Percentiles rank a stretch among this genome's conserved stretches.
Evolutionary conservation across 1,140 invertebrate species (phyloP).

Genomic region (Pseudomyrmex pallidus): DNA sequence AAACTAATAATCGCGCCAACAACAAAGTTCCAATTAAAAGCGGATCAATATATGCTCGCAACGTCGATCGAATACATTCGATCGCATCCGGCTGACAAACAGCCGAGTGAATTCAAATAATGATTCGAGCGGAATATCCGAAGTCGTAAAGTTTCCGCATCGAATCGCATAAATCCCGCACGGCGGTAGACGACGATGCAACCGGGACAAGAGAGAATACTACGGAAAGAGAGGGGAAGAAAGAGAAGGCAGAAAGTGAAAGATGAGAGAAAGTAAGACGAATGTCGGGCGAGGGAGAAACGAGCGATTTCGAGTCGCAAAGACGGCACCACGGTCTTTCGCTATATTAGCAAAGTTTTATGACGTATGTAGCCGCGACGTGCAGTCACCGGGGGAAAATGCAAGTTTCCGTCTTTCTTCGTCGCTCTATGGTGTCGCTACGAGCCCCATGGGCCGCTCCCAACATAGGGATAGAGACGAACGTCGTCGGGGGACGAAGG

Average conservation of each 20-base stretch:
- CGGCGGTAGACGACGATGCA: constrained; percentile 1
- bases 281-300: constrained; percentile 20
- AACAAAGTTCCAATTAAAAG: constrained; percentile 34
- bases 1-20: constrained; percentile 33
- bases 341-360: constrained; percentile 79
- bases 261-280: constrained; percentile 46
- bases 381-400: constrained; percentile 64
- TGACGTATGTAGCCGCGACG: constrained; percentile 66
- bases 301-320: constrained; percentile 58
- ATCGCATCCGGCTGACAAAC: constrained; percentile 31
- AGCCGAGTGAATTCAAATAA: constrained; percentile 26
- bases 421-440: constrained; percentile 30
- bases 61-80: constrained; percentile 4
- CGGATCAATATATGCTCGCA: constrained; percentile 11
- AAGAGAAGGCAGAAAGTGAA: constrained; percentile 33
- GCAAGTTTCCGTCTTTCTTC: constrained; percentile 52
- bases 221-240: background rate
- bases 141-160: constrained; percentile 32
- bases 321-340: constrained; percentile 46
- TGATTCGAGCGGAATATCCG: constrained; percentile 32
- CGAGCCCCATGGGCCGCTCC: constrained; percentile 26
- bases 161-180: constrained; percentile 47
- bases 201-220: background rate
- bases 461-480: background rate
- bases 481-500: background rate